These are phyloP conservation scores for Penaeus vannamei DNA, from an alignment of 1,140 invertebrate species.

Conservation along the genomic window DNA sequence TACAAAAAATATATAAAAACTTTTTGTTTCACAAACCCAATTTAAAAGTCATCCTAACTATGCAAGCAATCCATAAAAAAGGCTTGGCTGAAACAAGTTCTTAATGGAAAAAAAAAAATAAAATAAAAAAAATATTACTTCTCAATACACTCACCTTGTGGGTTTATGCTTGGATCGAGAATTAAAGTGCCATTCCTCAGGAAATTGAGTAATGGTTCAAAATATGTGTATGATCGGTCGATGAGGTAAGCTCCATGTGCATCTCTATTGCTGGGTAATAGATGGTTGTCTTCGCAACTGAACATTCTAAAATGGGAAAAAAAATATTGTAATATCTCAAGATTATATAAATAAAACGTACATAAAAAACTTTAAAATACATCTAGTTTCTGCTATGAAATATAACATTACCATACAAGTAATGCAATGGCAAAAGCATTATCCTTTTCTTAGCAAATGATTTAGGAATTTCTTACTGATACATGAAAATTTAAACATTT, in stretches of 20 bases:
- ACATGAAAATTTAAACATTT: too few species aligned
- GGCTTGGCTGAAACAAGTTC: neutral
- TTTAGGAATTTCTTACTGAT: too few species aligned
- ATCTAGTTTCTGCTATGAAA: neutral
- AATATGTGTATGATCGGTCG: slow-evolving; percentile 96
- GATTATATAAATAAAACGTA: neutral
- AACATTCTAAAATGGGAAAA: slow-evolving; percentile 79
- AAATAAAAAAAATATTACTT: neutral
- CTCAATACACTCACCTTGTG: slow-evolving; percentile 79
- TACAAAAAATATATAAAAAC: too few species aligned
- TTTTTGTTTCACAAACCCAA: too few species aligned
- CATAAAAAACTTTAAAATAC: neutral
- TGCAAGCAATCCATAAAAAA: too few species aligned
- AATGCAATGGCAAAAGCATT: too few species aligned
- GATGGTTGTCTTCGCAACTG: slow-evolving; percentile 76
- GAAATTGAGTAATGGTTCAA: slow-evolving; percentile 98
- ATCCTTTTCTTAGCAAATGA: too few species aligned
- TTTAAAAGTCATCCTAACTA: too few species aligned
- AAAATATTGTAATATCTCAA: neutral
- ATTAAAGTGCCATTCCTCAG: slow-evolving; percentile 94
- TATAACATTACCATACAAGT: too few species aligned
- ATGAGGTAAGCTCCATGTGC: slow-evolving; percentile 91
- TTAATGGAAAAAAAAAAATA: neutral
- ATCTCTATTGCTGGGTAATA: slow-evolving; percentile 84
- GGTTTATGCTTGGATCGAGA: slow-evolving; percentile 89